These are phyloP conservation scores for Pemphredon lugubris DNA, from an alignment of 2,888 invertebrate species.

Conservation along the genomic window DNA sequence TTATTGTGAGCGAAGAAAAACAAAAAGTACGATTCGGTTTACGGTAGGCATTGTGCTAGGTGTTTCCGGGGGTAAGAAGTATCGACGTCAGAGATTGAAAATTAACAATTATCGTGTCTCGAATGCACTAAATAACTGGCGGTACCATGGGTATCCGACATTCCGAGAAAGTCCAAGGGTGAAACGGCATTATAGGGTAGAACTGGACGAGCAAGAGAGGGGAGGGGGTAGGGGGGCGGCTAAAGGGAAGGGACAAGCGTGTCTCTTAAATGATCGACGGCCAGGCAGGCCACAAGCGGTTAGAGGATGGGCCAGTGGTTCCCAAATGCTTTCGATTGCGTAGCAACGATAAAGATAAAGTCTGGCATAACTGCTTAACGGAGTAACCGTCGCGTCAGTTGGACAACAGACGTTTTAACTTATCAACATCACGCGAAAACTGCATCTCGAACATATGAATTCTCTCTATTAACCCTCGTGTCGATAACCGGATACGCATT, in stretches of 20 bases:
- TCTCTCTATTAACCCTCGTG: too few species aligned
- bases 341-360: constrained; percentile 1
- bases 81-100: background rate
- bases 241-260: constrained; percentile 49
- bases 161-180: constrained; percentile 48
- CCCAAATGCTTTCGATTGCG: constrained; percentile 47
- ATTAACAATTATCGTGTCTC: constrained; percentile 11
- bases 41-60: too few species aligned
- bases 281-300: constrained; percentile 59
- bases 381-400: too few species aligned
- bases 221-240: too few species aligned
- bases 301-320: constrained; percentile 65
- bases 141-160: constrained; percentile 39
- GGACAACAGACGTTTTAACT: too few species aligned
- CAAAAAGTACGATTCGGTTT: too few species aligned
- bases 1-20: too few species aligned
- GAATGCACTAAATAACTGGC: too few species aligned
- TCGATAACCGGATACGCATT: too few species aligned
- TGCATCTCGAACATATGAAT: too few species aligned
- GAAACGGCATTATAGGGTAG: constrained; percentile 38
- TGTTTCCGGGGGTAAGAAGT: too few species aligned
- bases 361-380: background rate
- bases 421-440: too few species aligned
- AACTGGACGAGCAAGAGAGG: constrained; percentile 36
- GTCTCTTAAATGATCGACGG: constrained; percentile 73